Evolutionary conservation across 2,113 vertebrate genomes (phyloP).

Genomic region (Microcebus ravelobensis): DNA sequence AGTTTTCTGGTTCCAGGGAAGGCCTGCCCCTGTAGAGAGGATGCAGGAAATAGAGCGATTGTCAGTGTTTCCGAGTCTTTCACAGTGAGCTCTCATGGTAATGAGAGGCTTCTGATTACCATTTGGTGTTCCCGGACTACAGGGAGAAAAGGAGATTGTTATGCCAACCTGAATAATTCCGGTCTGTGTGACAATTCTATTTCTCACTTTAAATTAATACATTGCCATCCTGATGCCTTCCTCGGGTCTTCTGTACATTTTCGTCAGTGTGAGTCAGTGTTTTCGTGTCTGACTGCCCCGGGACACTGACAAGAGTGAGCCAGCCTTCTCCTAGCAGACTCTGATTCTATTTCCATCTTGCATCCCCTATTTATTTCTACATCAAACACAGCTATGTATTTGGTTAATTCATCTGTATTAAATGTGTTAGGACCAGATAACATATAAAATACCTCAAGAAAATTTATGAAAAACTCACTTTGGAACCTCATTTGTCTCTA

Average conservation of each 20-base stretch:
- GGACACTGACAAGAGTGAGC: constrained; percentile 23
- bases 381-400: constrained; percentile 29
- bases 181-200: constrained; percentile 67
- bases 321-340: neutral
- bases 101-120: constrained; percentile 62
- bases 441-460: constrained; percentile 25
- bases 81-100: constrained; percentile 58
- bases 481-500: neutral
- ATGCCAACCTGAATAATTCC: constrained; percentile 68
- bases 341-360: constrained; percentile 11
- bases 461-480: neutral
- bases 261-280: constrained; percentile 29
- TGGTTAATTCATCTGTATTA: constrained; percentile 45
- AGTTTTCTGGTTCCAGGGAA: constrained; percentile 25
- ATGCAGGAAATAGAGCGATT: constrained; percentile 3
- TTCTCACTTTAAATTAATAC: constrained; percentile 67
- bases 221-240: constrained; percentile 24
- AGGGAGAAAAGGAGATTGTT: constrained; percentile 71
- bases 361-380: constrained; percentile 28
- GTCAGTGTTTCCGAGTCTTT: constrained; percentile 52
- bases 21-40: constrained; percentile 18
- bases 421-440: constrained; percentile 45
- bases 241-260: constrained; percentile 39
- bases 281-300: neutral
- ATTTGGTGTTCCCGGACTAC: constrained; percentile 61